Percentiles rank a stretch among this genome's conserved stretches.
Conservation (phyloP, 2,797 vertebrate genomes). For the Arctocebus calabarensis region DNA sequence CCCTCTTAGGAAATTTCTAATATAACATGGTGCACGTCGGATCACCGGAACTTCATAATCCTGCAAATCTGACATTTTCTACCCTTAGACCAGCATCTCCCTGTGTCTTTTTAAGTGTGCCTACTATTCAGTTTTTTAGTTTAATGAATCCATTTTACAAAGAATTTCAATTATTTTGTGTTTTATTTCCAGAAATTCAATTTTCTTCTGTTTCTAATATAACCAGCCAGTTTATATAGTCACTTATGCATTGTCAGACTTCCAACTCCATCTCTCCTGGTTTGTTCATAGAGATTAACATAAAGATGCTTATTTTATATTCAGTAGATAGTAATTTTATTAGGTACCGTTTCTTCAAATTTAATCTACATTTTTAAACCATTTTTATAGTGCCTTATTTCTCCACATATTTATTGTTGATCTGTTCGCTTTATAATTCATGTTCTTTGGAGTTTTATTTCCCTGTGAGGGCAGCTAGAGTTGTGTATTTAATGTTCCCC, state of each 20-base stretch:
- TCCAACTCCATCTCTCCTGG: background rate
- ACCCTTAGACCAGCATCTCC: background rate
- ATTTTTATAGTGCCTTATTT: background rate
- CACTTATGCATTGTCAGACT: background rate
- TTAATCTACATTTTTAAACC: background rate
- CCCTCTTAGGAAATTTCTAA: background rate
- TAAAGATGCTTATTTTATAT: background rate
- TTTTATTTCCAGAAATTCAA: background rate
- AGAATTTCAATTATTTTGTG: background rate
- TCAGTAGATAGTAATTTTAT: background rate
- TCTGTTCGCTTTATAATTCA: background rate
- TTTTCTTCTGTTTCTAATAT: constrained; percentile 7
- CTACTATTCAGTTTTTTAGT: background rate
- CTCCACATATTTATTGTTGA: background rate
- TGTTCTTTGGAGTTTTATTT: background rate
- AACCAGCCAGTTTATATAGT: background rate
- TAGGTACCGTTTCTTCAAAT: background rate
- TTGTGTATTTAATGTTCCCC: background rate
- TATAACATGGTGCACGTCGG: background rate
- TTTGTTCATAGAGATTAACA: background rate
- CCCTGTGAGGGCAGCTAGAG: background rate
- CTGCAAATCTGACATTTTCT: background rate
- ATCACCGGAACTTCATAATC: background rate
- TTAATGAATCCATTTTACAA: background rate
- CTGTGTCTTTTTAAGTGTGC: background rate